Percentiles rank a stretch among this genome's conserved stretches.
Conservation (phyloP, 1,140 invertebrate species). For the Brachionus asplanchnoidis region DNA sequence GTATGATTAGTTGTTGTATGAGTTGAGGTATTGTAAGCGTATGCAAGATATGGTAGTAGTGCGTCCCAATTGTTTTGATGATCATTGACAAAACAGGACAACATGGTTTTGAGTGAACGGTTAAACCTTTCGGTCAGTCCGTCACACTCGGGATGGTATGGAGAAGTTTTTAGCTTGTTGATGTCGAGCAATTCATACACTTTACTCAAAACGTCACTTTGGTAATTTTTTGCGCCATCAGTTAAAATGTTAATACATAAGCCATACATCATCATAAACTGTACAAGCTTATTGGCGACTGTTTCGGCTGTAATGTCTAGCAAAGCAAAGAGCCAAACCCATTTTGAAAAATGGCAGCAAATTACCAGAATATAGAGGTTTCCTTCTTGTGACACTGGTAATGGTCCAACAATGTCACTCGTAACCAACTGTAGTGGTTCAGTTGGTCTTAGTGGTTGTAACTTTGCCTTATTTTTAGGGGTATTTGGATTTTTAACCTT, state of each 20-base stretch:
- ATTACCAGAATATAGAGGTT: constrained; percentile 46
- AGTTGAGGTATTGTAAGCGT: background rate
- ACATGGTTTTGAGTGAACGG: constrained; percentile 44
- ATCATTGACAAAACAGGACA: background rate
- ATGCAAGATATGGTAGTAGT: background rate
- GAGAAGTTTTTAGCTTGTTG: constrained; percentile 17
- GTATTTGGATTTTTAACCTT: too few species aligned
- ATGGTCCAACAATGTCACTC: constrained; percentile 43
- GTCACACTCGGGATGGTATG: constrained; percentile 45
- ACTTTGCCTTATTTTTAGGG: too few species aligned
- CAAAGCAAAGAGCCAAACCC: constrained; percentile 43
- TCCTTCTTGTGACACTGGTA: constrained; percentile 31
- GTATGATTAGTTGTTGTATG: background rate
- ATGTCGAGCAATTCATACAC: constrained; percentile 1
- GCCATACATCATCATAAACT: too few species aligned
- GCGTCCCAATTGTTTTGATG: constrained; percentile 45
- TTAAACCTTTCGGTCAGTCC: constrained; percentile 45
- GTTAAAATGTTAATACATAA: too few species aligned
- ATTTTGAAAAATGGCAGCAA: constrained; percentile 46
- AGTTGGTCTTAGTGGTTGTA: too few species aligned
- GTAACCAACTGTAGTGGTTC: too few species aligned
- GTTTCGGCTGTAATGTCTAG: background rate
- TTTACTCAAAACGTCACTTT: too few species aligned
- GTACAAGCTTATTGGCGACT: constrained; percentile 18
- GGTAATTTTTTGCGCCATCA: too few species aligned